Base-by-base conservation (phyloP, 1,140 invertebrate species). In the Aphaenogaster rudis region DNA sequence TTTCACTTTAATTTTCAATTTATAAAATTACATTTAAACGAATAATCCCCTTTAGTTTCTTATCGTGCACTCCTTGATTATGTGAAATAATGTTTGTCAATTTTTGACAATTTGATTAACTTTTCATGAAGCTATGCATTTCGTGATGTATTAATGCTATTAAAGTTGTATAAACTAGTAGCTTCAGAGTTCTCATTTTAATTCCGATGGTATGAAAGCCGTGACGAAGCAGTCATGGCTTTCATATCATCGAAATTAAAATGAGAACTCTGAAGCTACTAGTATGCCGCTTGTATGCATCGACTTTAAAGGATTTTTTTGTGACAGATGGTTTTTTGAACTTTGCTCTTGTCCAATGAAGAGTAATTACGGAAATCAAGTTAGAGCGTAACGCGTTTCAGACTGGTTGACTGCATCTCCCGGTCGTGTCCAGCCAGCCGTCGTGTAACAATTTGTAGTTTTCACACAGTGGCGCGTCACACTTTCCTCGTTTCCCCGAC, bases 361-460 rank as follows among this genome's bases (percentile, higher is more conserved):
- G 54, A 74, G 33, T 84, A 84, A 84, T 76, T 84, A 74, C 80
- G 28, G 6, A 45, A 76, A 84, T 84, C 54, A 74, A 45, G 54
- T 76, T 84, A 76, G 13, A 84, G 54, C 15, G 80, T 50, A 84
- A 84, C 69, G 42, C 45, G 80, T 76, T 76, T 74, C 67, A 71
- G 59, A 79, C 76, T 45, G 78, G 50, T 11, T 52, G 36, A 67
- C 78, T 81, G 21, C 64, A 54, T 81, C n/a, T 57, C 57, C 28
- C 80, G 42, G 13, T 33, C 33, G 54, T 13, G 54, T 74, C 80
- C 54, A 61, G 80, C 33, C 8, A 48, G 78, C 33, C 52, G 54
- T 82, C 80, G 39, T 82, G 69, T 76, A 84, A 84, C 80, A 84
- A 84, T 84, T 74, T 84, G 69, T 61, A 74, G 28, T 74, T 74